phyloP scores from a whole-genome alignment of 2,113 vertebrate genomes.

The Sterrhoptilus dennistouni region DNA sequence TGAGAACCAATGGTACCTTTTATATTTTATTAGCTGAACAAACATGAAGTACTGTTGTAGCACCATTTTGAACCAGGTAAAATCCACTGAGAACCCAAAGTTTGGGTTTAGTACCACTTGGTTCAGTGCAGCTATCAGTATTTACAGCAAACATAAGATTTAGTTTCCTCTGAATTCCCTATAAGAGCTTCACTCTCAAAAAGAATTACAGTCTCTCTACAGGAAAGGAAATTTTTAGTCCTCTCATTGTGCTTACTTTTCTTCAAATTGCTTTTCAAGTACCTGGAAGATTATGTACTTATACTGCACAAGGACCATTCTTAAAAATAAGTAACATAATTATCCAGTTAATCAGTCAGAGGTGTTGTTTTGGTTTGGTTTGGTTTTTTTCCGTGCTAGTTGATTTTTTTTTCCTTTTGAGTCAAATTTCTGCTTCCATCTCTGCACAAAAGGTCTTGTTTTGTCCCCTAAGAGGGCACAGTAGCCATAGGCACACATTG shows the following conservation, averaged over 20 bases:
- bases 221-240: constrained; percentile 7
- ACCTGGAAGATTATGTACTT: neutral
- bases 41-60: neutral
- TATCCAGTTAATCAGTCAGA: neutral
- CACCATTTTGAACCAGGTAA: neutral
- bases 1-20: neutral
- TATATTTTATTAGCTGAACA: constrained; percentile 46
- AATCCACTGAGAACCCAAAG: neutral
- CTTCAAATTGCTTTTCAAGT: constrained; percentile 6
- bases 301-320: neutral
- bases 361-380: no score
- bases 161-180: neutral
- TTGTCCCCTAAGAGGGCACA: neutral
- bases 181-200: neutral
- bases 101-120: neutral
- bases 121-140: neutral
- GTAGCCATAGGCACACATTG: rapidly evolving
- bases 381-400: neutral
- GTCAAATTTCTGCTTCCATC: neutral
- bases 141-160: constrained; percentile 1
- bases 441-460: neutral
- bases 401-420: neutral
- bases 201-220: neutral
- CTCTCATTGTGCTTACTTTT: neutral
- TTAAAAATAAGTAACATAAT: constrained; percentile 19